phyloP scores from a whole-genome alignment of 1,140 invertebrate genomes.

The Drosophila nasuta region DNA sequence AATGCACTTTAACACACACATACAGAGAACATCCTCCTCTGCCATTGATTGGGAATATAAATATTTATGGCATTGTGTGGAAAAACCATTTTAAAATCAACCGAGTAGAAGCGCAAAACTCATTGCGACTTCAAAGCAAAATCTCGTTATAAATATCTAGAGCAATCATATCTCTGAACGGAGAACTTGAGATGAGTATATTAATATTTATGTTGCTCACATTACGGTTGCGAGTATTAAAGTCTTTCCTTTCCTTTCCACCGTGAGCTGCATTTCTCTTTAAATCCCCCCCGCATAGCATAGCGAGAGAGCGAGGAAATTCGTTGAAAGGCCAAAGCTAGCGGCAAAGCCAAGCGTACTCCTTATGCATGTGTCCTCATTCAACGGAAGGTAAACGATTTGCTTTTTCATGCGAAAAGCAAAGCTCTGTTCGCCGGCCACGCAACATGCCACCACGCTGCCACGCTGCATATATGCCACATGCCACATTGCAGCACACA shows the following conservation, averaged over 20 bases:
- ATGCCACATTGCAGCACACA: constrained; percentile 5
- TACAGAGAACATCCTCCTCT: too few relatives aligned
- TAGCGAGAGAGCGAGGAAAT: background rate
- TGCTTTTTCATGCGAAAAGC: constrained; percentile 22
- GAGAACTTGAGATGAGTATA: background rate
- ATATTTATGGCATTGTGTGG: constrained; percentile 23
- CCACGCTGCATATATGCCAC: background rate
- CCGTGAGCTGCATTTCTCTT: background rate
- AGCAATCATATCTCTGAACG: background rate
- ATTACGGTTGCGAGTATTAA: background rate
- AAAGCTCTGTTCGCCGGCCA: constrained; percentile 7
- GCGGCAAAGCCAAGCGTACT: background rate
- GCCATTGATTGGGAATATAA: constrained; percentile 15
- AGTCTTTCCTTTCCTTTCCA: background rate
- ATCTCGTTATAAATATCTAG: background rate
- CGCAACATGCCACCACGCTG: constrained; percentile 11
- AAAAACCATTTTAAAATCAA: constrained; percentile 38
- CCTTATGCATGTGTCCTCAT: constrained; percentile 5
- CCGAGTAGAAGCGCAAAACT: constrained; percentile 32
- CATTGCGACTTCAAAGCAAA: constrained; percentile 33
- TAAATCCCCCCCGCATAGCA: background rate
- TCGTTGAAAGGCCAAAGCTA: constrained; percentile 14
- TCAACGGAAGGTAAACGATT: constrained; percentile 24
- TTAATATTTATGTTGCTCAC: constrained; percentile 19
- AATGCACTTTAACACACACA: constrained; percentile 26